Percentiles rank a stretch among this genome's conserved stretches.
Conservation (phyloP, 2,113 vertebrate species). For the Perccottus glenii region DNA sequence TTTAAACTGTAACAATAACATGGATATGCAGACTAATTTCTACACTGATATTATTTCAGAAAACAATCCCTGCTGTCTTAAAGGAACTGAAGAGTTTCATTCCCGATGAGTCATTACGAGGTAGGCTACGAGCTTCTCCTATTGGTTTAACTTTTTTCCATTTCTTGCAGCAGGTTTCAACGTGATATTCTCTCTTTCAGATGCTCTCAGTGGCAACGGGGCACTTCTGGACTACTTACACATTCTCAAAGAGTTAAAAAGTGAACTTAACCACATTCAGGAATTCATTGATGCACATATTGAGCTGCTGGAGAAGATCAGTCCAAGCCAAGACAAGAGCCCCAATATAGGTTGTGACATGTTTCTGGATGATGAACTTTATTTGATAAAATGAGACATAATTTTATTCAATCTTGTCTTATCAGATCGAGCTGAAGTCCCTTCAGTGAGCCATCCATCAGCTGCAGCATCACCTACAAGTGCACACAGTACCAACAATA, state of each 20-base stretch:
- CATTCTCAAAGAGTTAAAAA: slow-evolving; percentile 45
- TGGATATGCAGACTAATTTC: too few relatives aligned
- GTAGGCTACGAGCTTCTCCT: slow-evolving; percentile 16
- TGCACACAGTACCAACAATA: not conserved
- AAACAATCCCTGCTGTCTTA: not conserved
- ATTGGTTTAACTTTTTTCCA: not conserved
- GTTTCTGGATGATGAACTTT: too few relatives aligned
- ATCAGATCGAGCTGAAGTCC: not conserved
- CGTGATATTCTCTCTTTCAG: slow-evolving; percentile 21
- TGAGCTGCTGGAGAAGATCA: slow-evolving; percentile 32
- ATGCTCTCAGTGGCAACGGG: slow-evolving; percentile 12
- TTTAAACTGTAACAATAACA: too few relatives aligned
- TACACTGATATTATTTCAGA: slow-evolving; percentile 14
- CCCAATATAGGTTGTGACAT: not conserved
- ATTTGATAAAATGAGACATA: too few relatives aligned
- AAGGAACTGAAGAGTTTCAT: not conserved
- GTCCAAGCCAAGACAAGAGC: not conserved
- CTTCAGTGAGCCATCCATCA: not conserved
- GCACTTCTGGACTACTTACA: slow-evolving; percentile 47
- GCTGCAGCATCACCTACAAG: not conserved
- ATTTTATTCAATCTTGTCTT: too few relatives aligned
- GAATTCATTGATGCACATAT: slow-evolving; percentile 47
- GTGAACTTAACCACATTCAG: slow-evolving; percentile 30
- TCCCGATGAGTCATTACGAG: not conserved
- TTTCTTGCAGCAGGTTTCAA: not conserved